Conservation (phyloP, 2,113 vertebrate genomes). For the Neodon shergylaensis region DNA sequence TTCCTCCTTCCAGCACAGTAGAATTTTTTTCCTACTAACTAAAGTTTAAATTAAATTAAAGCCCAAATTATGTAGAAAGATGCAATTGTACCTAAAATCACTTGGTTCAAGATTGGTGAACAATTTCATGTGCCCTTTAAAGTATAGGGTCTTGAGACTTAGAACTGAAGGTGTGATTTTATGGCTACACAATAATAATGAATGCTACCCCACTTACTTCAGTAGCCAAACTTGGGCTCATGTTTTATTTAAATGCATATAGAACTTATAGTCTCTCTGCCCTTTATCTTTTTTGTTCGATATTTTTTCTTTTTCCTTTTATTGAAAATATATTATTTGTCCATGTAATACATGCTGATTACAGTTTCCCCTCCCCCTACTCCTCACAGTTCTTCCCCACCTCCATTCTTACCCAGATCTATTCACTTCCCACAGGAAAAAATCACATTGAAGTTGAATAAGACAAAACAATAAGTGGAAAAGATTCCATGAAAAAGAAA, state of each 20-base stretch:
- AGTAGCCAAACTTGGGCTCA: not conserved
- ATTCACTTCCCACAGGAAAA: not conserved
- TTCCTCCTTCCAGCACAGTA: not conserved
- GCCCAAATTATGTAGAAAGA: not conserved
- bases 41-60: not conserved
- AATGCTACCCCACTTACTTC: not conserved
- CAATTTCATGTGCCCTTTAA: not conserved
- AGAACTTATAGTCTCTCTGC: not conserved
- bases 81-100: not conserved
- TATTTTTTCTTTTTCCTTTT: not conserved
- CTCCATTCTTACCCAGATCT: no score
- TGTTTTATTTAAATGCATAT: not conserved
- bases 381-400: not conserved
- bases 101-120: not conserved
- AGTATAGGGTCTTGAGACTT: not conserved
- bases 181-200: fast-evolving
- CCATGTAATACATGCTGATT: not conserved
- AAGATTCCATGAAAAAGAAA: not conserved
- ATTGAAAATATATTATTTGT: not conserved
- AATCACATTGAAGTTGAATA: not conserved
- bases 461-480: not conserved
- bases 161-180: not conserved
- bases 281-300: not conserved
- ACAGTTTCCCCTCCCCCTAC: not conserved
- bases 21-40: not conserved